Conservation (phyloP, 2,888 invertebrate genomes). For the Catocala nupta region DNA sequence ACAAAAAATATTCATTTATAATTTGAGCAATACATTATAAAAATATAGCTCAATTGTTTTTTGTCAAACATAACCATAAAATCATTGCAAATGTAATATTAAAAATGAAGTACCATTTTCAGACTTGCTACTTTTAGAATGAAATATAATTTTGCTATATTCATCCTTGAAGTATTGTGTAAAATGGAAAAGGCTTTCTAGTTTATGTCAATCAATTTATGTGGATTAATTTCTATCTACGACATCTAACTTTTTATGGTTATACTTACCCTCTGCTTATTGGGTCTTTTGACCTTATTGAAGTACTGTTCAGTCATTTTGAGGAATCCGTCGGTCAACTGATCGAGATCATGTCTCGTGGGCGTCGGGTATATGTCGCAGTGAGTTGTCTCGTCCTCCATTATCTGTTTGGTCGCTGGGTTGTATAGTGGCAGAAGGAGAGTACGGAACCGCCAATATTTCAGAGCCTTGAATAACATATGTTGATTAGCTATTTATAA, state of each 20-base stretch:
- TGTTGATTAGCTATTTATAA: too few species aligned
- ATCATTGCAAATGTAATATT: too few species aligned
- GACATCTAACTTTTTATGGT: constrained; percentile 13
- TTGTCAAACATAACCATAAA: too few species aligned
- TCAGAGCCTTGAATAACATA: constrained; percentile 88
- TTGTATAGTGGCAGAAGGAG: constrained; percentile 94
- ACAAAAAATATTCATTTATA: too few species aligned
- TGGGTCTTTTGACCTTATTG: constrained; percentile 95
- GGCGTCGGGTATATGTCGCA: constrained; percentile 95
- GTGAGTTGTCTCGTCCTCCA: constrained; percentile 90
- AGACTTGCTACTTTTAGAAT: not conserved
- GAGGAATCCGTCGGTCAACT: constrained; percentile 91
- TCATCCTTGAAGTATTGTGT: too few species aligned
- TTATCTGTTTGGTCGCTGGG: constrained; percentile 92
- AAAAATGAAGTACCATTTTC: not conserved
- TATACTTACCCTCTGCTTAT: constrained; percentile 92
- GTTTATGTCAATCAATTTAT: too few species aligned
- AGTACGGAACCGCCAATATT: constrained; percentile 97
- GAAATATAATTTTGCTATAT: not conserved
- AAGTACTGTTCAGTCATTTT: constrained; percentile 95
- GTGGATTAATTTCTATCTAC: too few species aligned
- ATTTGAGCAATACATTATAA: too few species aligned
- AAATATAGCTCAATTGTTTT: too few species aligned
- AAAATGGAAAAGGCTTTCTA: too few species aligned
- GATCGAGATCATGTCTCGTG: constrained; percentile 88